Evolutionary conservation across 2,797 vertebrate genomes (phyloP).

Genomic region (Darevskia mixta): DNA sequence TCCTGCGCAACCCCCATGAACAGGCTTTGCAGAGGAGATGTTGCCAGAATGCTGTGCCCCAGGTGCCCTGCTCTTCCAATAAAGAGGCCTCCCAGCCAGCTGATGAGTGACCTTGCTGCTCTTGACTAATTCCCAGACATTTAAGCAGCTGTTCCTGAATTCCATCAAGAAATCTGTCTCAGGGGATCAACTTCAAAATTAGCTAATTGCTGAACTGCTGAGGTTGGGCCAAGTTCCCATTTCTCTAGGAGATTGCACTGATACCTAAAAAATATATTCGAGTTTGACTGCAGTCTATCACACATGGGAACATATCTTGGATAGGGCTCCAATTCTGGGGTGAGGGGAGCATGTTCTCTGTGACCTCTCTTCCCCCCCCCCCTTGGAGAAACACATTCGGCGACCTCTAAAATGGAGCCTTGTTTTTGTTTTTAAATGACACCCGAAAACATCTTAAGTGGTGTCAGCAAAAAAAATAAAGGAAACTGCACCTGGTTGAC

Average conservation of each 20-base stretch:
- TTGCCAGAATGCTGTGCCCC: background rate
- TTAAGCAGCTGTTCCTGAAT: background rate
- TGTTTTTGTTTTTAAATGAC: background rate
- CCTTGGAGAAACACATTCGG: background rate
- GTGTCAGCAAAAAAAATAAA: background rate
- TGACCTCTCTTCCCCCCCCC: background rate
- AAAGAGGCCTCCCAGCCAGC: background rate
- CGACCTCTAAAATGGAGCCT: background rate
- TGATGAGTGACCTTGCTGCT: background rate
- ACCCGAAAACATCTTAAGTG: too few relatives aligned
- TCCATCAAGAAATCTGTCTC: background rate
- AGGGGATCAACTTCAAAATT: conserved; percentile 31
- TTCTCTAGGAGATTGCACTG: background rate
- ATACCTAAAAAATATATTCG: background rate
- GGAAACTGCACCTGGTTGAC: too few relatives aligned
- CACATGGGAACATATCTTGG: background rate
- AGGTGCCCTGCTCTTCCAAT: background rate
- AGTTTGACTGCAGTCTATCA: background rate
- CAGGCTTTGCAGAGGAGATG: background rate
- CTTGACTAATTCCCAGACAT: conserved; percentile 11
- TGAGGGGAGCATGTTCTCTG: too few relatives aligned
- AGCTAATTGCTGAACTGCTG: conserved; percentile 9
- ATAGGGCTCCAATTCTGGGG: background rate
- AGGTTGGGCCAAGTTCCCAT: background rate
- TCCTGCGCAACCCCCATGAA: background rate